A percentile compares a stretch with the other conserved stretches of the same genome.
Evolutionary conservation across 2,797 vertebrate species (phyloP).

Genomic region (Orestias chungarensis): DNA sequence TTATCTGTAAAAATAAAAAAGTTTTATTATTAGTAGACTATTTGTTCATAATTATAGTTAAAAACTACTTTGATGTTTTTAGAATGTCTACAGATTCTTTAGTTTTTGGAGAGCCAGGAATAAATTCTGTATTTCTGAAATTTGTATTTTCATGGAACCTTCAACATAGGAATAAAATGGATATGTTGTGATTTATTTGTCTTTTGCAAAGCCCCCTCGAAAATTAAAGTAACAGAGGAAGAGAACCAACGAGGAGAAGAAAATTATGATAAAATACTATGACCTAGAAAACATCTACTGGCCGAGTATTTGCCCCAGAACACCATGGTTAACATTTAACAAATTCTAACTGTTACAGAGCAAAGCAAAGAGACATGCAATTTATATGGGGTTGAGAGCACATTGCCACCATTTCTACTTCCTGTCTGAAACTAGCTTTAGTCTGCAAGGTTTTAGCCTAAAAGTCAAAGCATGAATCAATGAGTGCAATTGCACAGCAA

Average conservation of each 20-base stretch:
- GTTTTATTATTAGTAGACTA: neutral
- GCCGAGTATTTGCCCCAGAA: neutral
- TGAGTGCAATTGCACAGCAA: neutral
- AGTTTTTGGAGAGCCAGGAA: too few species aligned
- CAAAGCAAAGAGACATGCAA: neutral
- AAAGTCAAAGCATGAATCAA: too few species aligned
- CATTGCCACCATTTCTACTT: neutral
- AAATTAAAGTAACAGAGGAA: neutral
- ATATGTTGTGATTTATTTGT: neutral
- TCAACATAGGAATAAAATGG: neutral
- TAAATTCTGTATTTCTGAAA: too few species aligned
- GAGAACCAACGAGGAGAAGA: neutral
- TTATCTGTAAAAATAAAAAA: slow-evolving; percentile 26
- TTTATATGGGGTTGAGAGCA: neutral
- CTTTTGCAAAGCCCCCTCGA: neutral
- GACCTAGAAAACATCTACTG: neutral
- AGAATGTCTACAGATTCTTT: neutral
- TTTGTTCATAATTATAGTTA: neutral
- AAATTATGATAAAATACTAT: neutral
- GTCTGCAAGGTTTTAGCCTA: too few species aligned
- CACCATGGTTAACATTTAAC: neutral
- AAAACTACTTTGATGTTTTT: neutral
- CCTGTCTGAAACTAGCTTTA: neutral
- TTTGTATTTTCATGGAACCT: too few species aligned
- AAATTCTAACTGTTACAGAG: neutral